Evolutionary conservation across 2,797 vertebrate genomes (phyloP), one percentile per base, ranked within the genome.

Genomic region (Neopelma chrysocephalum): DNA sequence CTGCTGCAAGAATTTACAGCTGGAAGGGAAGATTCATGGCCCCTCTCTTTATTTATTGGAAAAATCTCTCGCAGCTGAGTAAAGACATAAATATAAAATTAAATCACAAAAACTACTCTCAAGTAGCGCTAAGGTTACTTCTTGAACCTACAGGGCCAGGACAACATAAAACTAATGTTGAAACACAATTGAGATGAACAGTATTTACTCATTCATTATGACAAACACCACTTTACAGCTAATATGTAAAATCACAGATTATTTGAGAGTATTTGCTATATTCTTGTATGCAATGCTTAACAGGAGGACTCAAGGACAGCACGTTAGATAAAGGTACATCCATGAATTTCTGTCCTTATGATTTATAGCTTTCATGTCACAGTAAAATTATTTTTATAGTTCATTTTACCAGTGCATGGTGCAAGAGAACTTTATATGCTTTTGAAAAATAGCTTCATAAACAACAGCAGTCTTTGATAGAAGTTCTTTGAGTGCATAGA

Each of bases 1-100:
- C 79, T 82, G 82, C 91, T 97, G 89, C 88, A 91, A 92, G 82
- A 96, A 97, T 98, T 98, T 98, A 97, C 75, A 96, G 90, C 94
- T 87, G 86, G 53, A 92, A 78, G 86, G 70, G 61, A 91, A 96
- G 90, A 98, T 96, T 97, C 96, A 95, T 90, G 94, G 83, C 57
- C 73, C 36, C 66, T 89, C 79, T 70, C 85, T 96, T 96, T 96
- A 97, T 97, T 96, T 97, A 97, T 96, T 90, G 50, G 88, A 92
- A 95, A 97, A 95, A 81, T 77, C 64, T 95, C 88, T 87, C 87
- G 94, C 95, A 94, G 73, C 80, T 94, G 82, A 89, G 77, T 72
- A 96, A 96, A 96, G 87, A 80, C 94, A 94, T 97, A 97, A 95
- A 97, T 92, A 92, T 48, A 77, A 92, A 97, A 93, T 96, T 96